phyloP scores from a whole-genome alignment of 1,140 invertebrate genomes.

The Reticulitermes speratus region DNA sequence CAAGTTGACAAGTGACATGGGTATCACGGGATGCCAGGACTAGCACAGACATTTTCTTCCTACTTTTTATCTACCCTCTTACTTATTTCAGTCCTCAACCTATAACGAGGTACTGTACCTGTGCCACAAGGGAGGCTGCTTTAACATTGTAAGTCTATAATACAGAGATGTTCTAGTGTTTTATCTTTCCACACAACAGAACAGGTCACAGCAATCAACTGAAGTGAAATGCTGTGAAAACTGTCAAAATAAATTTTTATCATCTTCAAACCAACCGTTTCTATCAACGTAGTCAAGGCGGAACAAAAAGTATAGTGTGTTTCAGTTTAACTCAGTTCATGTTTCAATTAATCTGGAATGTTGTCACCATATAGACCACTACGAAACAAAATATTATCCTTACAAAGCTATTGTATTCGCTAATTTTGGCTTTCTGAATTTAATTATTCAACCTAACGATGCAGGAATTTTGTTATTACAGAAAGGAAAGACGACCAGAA shows the following conservation, averaged over 20 bases:
- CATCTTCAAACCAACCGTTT: neutral
- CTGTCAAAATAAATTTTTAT: neutral
- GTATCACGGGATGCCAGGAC: neutral
- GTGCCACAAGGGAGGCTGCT: neutral
- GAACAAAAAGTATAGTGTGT: too few species aligned
- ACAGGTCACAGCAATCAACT: constrained; percentile 2
- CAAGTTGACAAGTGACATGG: constrained; percentile 4
- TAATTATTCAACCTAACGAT: too few species aligned
- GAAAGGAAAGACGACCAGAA: too few species aligned
- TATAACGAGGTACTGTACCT: neutral
- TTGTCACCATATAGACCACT: too few species aligned
- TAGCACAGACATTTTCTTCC: neutral
- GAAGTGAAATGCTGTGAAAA: neutral
- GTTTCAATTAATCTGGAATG: too few species aligned
- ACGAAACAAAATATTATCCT: too few species aligned
- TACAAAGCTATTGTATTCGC: too few species aligned
- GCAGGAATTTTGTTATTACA: too few species aligned
- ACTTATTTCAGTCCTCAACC: neutral
- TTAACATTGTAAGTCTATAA: neutral
- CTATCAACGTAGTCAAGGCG: too few species aligned
- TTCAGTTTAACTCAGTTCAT: too few species aligned
- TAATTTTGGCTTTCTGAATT: too few species aligned
- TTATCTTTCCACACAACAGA: neutral
- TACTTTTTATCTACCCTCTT: neutral
- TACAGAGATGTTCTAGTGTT: neutral